These are phyloP conservation scores for Festucalex cinctus DNA, from an alignment of 2,113 vertebrate species.

Conservation along the genomic window DNA sequence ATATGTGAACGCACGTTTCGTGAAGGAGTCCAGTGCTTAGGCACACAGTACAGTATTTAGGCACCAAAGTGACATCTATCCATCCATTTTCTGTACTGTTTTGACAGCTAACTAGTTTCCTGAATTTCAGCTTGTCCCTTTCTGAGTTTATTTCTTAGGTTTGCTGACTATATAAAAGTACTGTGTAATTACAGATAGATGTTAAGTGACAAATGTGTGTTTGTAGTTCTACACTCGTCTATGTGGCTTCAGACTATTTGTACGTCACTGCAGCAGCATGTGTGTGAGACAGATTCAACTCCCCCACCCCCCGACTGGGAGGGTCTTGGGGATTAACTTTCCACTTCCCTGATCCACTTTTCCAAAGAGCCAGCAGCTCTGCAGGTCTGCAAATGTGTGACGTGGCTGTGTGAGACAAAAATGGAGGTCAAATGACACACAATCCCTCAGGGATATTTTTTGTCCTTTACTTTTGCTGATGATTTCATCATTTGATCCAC, in stretches of 20 bases:
- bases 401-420: constrained; percentile 53
- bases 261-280: constrained; percentile 28
- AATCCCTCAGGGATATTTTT: constrained; percentile 48
- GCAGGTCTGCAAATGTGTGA: constrained; percentile 55
- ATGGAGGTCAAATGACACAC: constrained; percentile 58
- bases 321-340: constrained; percentile 68
- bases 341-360: constrained; percentile 69
- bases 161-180: not conserved
- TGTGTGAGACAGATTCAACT: constrained; percentile 30
- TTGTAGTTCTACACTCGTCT: constrained; percentile 4
- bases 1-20: no score
- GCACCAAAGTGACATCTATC: not conserved
- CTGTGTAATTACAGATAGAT: not conserved
- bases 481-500: constrained; percentile 14
- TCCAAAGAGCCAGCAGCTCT: constrained; percentile 55
- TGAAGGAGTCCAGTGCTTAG: no score
- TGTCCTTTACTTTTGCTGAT: constrained; percentile 37
- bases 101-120: not conserved
- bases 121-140: not conserved
- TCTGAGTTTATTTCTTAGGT: not conserved
- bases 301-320: constrained; percentile 28
- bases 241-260: not conserved
- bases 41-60: no score
- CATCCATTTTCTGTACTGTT: not conserved
- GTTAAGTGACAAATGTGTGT: not conserved